Conservation (phyloP, 2,888 invertebrate genomes). For the Mythimna vitellina region DNA sequence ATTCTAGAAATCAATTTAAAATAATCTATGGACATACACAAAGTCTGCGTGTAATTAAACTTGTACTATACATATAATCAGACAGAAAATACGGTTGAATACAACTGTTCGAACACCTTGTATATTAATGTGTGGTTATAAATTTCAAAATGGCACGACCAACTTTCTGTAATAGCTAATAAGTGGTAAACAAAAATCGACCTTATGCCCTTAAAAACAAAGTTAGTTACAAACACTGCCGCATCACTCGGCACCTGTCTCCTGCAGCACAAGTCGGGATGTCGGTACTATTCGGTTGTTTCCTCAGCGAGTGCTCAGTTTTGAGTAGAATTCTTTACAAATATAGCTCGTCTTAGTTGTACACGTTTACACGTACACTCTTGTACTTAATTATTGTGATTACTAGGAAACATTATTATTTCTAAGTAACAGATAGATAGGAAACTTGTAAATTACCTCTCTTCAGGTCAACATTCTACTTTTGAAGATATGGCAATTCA, state of each 20-base stretch:
- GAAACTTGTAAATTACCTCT: neutral
- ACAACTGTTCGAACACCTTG: neutral
- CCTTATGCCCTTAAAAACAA: neutral
- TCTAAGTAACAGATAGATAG: neutral
- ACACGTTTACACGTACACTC: neutral
- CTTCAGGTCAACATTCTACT: neutral
- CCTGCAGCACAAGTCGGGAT: neutral
- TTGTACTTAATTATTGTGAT: conserved; percentile 42
- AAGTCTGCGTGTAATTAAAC: neutral
- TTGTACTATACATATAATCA: neutral
- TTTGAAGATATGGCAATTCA: neutral
- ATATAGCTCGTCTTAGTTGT: neutral
- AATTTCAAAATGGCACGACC: neutral
- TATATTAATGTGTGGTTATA: neutral
- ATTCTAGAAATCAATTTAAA: neutral
- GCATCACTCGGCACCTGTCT: neutral
- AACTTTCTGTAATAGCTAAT: neutral
- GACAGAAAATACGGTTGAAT: neutral
- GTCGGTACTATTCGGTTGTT: conserved; percentile 27
- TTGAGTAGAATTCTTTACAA: conserved; percentile 36
- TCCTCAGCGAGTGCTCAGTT: conserved; percentile 36
- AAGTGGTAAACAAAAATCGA: neutral
- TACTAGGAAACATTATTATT: neutral
- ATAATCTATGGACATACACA: too few species aligned
- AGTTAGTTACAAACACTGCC: neutral